Evolutionary conservation across 2,888 invertebrate species (phyloP), one percentile per base, ranked within the genome.

Genomic region (Noctua janthe): DNA sequence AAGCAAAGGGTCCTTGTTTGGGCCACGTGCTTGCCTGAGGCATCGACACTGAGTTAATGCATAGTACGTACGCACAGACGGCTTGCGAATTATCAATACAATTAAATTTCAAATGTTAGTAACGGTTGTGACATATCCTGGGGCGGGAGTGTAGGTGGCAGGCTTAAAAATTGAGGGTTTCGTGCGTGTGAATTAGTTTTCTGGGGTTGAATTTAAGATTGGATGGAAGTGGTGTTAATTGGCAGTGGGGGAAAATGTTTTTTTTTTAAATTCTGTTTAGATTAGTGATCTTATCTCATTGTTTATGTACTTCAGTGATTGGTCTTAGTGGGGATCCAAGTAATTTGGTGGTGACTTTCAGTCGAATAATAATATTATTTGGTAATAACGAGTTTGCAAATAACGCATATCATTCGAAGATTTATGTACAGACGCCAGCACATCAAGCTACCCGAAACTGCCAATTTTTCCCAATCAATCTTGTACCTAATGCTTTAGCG

Each of bases 21-120:
- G 82, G 91, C 92, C 84, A 94, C 94, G 94, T 94, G 94, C 89
- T 84, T 64, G 94, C 92, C 84, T 62, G 54, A 78, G 91, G 90
- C 88, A 66, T 74, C 76, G 71, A 80, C 83, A 79, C 81, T 69
- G 78, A 74, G 76, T 83, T 90, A 90, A 91, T 87, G 91, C 87
- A 89, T 59, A 59, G 56, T 23, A 29, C 35, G 17, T 59, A 59
- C 51, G 70, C 49, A 64, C 76, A 74, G 73, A 81, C 86, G 85
- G 89, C 85, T 71, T 75, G 71, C 76, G 67, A 90, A 90, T 87
- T 84, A 90, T 81, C 85, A 91, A 91, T 91, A 83, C 89, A 90
- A 91, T 90, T 90, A 90, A 91, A 87, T 90, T 91, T 88, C 91
- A 78, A 90, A 90, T 85, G 84, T 84, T 90, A 81, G 85, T 73